Conservation (phyloP, 2,888 invertebrate genomes). For the Alloscopus bannaensis region DNA sequence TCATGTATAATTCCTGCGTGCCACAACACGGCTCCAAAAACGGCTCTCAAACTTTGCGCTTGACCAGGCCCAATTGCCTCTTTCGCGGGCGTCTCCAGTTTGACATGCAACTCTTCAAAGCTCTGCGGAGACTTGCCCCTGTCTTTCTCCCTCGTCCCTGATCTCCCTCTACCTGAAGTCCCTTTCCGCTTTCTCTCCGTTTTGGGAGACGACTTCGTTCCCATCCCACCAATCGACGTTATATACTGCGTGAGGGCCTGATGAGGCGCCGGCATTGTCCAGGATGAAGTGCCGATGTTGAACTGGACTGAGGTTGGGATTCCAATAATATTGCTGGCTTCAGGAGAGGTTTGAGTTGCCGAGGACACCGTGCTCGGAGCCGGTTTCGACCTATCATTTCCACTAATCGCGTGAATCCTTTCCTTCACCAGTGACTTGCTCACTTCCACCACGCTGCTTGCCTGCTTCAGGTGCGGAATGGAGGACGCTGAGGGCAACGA, state of each 20-base stretch:
- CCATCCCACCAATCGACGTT: background rate
- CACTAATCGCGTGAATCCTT: constrained; percentile 75
- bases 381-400: constrained; percentile 55
- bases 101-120: constrained; percentile 51
- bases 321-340: constrained; percentile 76
- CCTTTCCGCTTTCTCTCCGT: constrained; percentile 68
- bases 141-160: constrained; percentile 62
- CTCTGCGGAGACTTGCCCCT: constrained; percentile 57
- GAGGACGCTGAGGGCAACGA: constrained; percentile 48
- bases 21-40: constrained; percentile 97
- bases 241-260: constrained; percentile 72
- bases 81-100: constrained; percentile 80
- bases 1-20: constrained; percentile 98
- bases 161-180: constrained; percentile 45
- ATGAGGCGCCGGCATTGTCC: constrained; percentile 77
- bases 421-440: constrained; percentile 75
- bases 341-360: constrained; percentile 84
- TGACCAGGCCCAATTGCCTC: constrained; percentile 93
- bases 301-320: constrained; percentile 78
- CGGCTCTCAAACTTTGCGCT: constrained; percentile 93
- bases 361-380: constrained; percentile 75
- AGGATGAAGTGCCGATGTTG: constrained; percentile 78
- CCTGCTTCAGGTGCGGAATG: constrained; percentile 52
- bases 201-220: constrained; percentile 65
- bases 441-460: constrained; percentile 66